phyloP scores from a whole-genome alignment of 2,113 vertebrate species.

The Lathamus discolor region DNA sequence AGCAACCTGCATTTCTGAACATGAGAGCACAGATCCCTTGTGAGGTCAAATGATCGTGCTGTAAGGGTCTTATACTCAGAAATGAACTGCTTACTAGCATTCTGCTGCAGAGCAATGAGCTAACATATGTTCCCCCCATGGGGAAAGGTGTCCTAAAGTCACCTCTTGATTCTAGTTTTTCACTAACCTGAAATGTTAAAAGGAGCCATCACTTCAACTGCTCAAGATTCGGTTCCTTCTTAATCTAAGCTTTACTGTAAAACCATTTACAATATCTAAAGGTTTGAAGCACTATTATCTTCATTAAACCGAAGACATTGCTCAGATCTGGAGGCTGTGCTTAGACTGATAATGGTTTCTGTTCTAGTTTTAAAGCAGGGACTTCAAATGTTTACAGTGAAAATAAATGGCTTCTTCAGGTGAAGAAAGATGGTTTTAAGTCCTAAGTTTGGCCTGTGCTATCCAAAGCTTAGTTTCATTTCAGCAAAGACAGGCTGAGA shows the following conservation, averaged over 20 bases:
- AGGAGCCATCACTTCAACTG: neutral
- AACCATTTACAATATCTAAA: neutral
- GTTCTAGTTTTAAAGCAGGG: neutral
- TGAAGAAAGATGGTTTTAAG: neutral
- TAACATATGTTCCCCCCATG: neutral
- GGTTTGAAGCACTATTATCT: neutral
- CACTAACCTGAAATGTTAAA: neutral
- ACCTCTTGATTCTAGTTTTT: neutral
- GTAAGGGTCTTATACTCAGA: neutral
- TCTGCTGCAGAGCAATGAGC: neutral
- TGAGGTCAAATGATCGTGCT: neutral
- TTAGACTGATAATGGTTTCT: neutral
- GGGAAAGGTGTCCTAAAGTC: neutral
- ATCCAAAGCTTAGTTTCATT: neutral
- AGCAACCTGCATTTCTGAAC: neutral
- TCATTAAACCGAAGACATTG: neutral
- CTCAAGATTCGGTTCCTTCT: neutral
- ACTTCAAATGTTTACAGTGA: neutral
- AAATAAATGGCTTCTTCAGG: neutral
- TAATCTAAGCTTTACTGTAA: neutral
- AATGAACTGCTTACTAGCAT: neutral
- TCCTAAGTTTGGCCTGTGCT: fast-evolving
- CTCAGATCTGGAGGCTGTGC: neutral
- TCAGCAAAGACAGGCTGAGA: neutral
- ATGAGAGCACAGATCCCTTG: neutral